phyloP scores from a whole-genome alignment of 2,113 vertebrate species.

The Rafetus swinhoei region DNA sequence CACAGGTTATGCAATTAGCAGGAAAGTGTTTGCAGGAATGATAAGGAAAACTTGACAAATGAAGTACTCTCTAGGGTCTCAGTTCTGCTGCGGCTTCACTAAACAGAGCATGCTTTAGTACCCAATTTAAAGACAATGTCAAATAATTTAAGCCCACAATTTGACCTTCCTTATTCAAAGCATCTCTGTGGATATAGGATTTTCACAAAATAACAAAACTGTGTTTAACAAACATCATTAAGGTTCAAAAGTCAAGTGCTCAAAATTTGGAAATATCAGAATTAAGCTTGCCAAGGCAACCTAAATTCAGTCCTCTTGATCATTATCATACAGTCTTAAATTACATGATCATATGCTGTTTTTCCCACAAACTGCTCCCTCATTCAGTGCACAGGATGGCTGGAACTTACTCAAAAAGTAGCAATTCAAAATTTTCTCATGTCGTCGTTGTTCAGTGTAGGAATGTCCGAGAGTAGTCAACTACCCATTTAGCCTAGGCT shows the following conservation, averaged over 20 bases:
- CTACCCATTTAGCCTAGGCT: too few species aligned
- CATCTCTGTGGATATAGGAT: background rate
- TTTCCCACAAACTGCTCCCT: constrained; percentile 26
- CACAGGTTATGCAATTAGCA: constrained; percentile 60
- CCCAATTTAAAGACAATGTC: constrained; percentile 15
- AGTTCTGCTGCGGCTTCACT: constrained; percentile 34
- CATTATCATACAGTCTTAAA: background rate
- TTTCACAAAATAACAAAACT: background rate
- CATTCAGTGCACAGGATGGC: background rate
- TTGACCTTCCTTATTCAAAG: background rate
- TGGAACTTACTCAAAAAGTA: constrained; percentile 43
- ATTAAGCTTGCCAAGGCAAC: background rate
- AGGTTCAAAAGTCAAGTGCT: background rate
- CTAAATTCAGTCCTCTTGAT: background rate
- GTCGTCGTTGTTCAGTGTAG: background rate
- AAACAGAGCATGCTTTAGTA: constrained; percentile 16
- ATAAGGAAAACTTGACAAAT: constrained; percentile 45
- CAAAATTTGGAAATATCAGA: background rate
- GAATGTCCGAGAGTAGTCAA: too few species aligned
- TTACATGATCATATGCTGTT: constrained; percentile 34
- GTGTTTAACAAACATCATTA: background rate
- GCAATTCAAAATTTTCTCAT: background rate
- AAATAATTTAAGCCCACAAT: constrained; percentile 25
- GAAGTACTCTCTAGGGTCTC: background rate
- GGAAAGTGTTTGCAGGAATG: constrained; percentile 18